Evolutionary conservation across 1,140 invertebrate species (phyloP).

Genomic region (Triops cancriformis): DNA sequence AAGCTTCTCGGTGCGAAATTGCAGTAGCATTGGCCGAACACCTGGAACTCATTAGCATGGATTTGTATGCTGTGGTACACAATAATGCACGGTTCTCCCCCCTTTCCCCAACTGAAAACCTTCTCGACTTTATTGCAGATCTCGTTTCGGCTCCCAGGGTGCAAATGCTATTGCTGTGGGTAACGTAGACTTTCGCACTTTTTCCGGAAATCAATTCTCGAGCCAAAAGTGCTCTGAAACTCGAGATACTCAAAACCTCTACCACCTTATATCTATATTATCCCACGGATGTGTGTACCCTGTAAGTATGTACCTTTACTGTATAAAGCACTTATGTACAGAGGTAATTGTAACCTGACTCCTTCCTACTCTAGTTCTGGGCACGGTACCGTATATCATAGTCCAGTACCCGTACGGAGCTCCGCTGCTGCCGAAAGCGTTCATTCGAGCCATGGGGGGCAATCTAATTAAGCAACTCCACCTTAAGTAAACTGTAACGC

Average conservation of each 20-base stretch:
- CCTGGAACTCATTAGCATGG: neutral
- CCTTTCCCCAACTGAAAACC: too few species aligned
- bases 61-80: neutral
- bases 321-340: neutral
- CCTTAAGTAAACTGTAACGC: neutral
- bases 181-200: neutral
- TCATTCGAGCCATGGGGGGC: neutral
- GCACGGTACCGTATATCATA: too few species aligned
- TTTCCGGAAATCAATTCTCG: neutral
- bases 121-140: too few species aligned
- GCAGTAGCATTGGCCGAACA: neutral
- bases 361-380: too few species aligned
- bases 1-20: neutral
- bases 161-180: too few species aligned
- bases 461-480: slow-evolving; percentile 14
- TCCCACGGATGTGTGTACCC: neutral
- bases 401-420: too few species aligned
- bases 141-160: too few species aligned
- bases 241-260: neutral
- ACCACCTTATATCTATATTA: neutral
- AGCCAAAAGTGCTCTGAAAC: neutral
- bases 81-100: neutral
- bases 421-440: neutral
- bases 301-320: neutral
- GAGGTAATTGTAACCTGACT: neutral